Evolutionary conservation across 2,888 invertebrate species (phyloP).

Genomic region (Hermaeophaga mercurialis): DNA sequence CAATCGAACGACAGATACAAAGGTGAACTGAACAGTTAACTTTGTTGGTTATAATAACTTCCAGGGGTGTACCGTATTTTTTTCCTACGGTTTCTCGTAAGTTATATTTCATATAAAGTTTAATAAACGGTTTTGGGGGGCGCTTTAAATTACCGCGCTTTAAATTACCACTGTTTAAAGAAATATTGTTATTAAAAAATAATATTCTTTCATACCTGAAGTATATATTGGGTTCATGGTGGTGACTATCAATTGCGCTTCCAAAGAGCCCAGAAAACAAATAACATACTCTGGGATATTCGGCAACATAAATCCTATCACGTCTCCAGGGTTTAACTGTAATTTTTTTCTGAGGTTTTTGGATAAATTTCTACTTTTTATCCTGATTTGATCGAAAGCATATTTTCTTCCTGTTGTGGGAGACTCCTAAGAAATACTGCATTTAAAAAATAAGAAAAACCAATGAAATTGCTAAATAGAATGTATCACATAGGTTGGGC

Average conservation of each 20-base stretch:
- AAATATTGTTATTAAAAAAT: background rate
- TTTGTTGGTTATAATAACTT: too few species aligned
- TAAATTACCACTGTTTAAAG: background rate
- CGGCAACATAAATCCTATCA: constrained; percentile 72
- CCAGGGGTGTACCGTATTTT: too few species aligned
- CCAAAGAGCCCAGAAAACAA: constrained; percentile 68
- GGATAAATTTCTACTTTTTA: constrained; percentile 65
- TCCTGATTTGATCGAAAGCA: constrained; percentile 71
- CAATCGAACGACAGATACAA: too few species aligned
- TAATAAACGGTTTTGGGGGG: too few species aligned
- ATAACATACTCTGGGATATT: constrained; percentile 78
- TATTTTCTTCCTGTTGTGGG: constrained; percentile 73
- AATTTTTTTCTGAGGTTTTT: constrained; percentile 64
- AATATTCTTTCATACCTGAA: constrained; percentile 34
- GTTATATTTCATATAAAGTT: too few species aligned
- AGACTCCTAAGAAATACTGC: constrained; percentile 65
- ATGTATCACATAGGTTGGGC: background rate
- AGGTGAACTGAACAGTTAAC: too few species aligned
- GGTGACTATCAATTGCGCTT: constrained; percentile 72
- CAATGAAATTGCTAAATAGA: background rate
- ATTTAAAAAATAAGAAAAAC: background rate
- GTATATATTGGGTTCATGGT: constrained; percentile 78
- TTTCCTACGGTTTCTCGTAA: too few species aligned
- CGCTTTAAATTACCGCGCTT: too few species aligned
- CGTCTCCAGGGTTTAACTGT: constrained; percentile 68